These are phyloP conservation scores for Boloria euphrosyne DNA, from an alignment of 2,888 invertebrate species.

Conservation along the genomic window DNA sequence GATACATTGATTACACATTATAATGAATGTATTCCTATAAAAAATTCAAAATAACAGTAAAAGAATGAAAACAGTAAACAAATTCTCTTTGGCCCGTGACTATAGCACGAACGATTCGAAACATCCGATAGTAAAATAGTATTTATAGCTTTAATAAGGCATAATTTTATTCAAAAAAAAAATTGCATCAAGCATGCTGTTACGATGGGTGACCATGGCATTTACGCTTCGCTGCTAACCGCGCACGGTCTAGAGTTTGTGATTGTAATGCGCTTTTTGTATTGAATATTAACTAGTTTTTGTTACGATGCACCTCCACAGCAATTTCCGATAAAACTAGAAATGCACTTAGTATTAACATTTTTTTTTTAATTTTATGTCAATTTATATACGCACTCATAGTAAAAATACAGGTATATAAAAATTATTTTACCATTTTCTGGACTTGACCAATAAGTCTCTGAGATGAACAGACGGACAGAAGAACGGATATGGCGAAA, in stretches of 20 bases:
- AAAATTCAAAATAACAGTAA: constrained; percentile 67
- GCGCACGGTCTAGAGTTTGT: constrained; percentile 55
- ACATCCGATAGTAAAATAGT: constrained; percentile 56
- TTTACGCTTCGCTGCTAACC: constrained; percentile 74
- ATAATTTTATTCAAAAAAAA: constrained; percentile 67
- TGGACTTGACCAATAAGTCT: too few species aligned
- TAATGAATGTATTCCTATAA: constrained; percentile 20
- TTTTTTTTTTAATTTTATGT: too few species aligned
- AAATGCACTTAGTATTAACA: constrained; percentile 7
- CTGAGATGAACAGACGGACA: too few species aligned
- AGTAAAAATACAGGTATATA: too few species aligned
- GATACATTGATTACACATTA: constrained; percentile 15
- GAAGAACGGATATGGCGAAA: too few species aligned
- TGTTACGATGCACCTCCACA: constrained; percentile 36
- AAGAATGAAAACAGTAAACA: constrained; percentile 59
- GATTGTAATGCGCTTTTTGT: constrained; percentile 68
- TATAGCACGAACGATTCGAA: constrained; percentile 66
- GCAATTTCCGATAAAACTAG: constrained; percentile 32
- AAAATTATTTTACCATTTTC: too few species aligned
- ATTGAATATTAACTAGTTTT: constrained; percentile 40
- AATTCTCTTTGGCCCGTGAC: constrained; percentile 52
- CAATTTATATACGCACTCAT: too few species aligned
- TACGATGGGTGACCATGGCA: constrained; percentile 79
- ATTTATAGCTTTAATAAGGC: constrained; percentile 79
- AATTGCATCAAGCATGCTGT: constrained; percentile 65